phyloP scores from a whole-genome alignment of 2,797 vertebrate genomes.

The Strix occidentalis region DNA sequence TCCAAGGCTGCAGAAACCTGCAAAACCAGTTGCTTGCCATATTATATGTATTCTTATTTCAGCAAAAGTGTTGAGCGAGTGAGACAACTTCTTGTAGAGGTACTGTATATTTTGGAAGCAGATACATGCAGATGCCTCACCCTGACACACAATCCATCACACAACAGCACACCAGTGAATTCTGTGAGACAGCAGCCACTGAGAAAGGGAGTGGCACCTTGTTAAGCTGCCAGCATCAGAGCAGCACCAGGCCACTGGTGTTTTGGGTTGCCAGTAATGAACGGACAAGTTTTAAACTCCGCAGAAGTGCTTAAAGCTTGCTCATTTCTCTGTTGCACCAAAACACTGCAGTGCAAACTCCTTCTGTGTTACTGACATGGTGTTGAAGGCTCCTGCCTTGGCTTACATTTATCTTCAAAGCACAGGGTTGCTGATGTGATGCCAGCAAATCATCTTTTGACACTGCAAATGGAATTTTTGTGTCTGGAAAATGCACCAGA shows the following conservation, averaged over 20 bases:
- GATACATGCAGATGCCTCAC: neutral
- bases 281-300: neutral
- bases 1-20: neutral
- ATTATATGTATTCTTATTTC: neutral
- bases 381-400: neutral
- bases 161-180: neutral
- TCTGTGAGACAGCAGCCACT: neutral
- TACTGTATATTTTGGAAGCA: neutral
- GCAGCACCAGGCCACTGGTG: neutral
- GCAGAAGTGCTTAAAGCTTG: accelerated
- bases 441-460: slow-evolving; percentile 38
- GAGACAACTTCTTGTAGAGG: neutral
- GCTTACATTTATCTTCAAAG: neutral
- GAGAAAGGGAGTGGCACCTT: neutral
- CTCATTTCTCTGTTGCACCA: neutral
- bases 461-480: neutral
- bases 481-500: neutral
- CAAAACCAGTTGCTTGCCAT: neutral
- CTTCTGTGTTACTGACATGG: neutral
- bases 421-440: neutral
- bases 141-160: neutral
- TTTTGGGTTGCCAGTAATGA: neutral
- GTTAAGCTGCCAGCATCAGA: neutral
- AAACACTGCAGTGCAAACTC: neutral
- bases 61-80: neutral